Base-by-base conservation (phyloP, 2,888 invertebrate genomes). In the Bibio marci region DNA sequence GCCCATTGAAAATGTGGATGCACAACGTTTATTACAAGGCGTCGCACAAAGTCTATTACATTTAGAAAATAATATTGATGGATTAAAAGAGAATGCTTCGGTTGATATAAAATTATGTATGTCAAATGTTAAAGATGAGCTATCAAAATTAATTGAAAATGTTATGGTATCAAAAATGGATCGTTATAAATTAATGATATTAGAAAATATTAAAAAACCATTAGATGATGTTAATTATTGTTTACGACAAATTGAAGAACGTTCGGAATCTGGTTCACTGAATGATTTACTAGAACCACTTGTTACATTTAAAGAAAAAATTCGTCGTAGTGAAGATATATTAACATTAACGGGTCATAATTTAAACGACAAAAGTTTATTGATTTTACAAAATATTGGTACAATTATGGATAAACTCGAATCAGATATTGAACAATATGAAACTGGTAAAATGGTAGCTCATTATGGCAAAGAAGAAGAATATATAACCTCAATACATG, bases 121-220 rank as follows among this genome's bases (percentile, higher is more conserved):
- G 47, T 56, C 47, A 30, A 56, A 43, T 57, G 65, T 57, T 53
- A 71, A 55, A 60, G 67, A 62, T 52, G 55, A 69, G 46, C 52
- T 73, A 14, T 71, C 72, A 0, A 65, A 66, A 45, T 55, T 70
- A 10, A 59, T 73, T 39, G 70, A 71, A 52, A 67, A 67, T 44
- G 67, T 71, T 4, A 62, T 73, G 39, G 69, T 71, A 46, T 52
- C 50, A 15, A 52, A 56, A 8, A 50, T 62, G 3, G 53, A 54
- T 18, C 56, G 56, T 19, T 56, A 58, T 40, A 58, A 58, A 33
- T 48, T 70, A 5, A 58, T 59, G 6, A 56, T 67, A 7, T 49
- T 70, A 12, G 67, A 69, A 43, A 65, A 60, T 46, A 49, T 70
- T 2, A 62, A 65, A 26, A 63, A 64, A 31, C 69, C 70, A 1